Evolutionary conservation across 2,888 invertebrate species (phyloP).

Genomic region (Prenolepis imparis): DNA sequence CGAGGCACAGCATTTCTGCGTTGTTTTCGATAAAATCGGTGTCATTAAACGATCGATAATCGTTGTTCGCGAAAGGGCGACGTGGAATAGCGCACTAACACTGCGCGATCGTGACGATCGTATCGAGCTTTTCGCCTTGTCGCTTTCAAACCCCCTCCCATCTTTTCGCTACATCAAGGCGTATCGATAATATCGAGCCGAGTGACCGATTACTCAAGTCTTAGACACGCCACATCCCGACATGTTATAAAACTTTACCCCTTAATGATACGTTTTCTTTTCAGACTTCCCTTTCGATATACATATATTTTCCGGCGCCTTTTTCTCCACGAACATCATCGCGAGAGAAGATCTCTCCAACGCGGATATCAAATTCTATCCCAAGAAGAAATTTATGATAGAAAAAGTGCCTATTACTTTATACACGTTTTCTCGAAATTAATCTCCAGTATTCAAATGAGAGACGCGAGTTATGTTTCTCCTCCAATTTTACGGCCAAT

Average conservation of each 20-base stretch:
- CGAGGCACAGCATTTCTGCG: not conserved
- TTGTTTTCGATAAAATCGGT: constrained; percentile 45
- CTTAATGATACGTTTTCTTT: constrained; percentile 16
- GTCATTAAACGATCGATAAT: constrained; percentile 47
- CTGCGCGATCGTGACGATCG: constrained; percentile 19
- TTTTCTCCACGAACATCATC: not conserved
- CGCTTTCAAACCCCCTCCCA: constrained; percentile 14
- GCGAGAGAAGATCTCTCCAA: not conserved
- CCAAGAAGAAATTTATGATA: not conserved
- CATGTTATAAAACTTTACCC: not conserved
- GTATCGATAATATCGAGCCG: constrained; percentile 55
- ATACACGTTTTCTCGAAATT: not conserved
- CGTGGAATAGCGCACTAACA: not conserved
- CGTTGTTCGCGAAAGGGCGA: not conserved
- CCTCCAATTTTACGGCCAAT: constrained; percentile 20
- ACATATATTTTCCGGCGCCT: not conserved
- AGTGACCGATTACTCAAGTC: constrained; percentile 49
- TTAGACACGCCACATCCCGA: constrained; percentile 22
- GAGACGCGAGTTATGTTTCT: not conserved
- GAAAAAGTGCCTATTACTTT: not conserved
- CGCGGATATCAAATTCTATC: not conserved
- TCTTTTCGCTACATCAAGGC: constrained; percentile 38
- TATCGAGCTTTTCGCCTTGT: constrained; percentile 30
- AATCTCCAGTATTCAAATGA: constrained; percentile 25
- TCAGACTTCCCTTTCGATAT: not conserved